phyloP scores from a whole-genome alignment of 2,113 vertebrate genomes.

The Tachuris rubrigastra region DNA sequence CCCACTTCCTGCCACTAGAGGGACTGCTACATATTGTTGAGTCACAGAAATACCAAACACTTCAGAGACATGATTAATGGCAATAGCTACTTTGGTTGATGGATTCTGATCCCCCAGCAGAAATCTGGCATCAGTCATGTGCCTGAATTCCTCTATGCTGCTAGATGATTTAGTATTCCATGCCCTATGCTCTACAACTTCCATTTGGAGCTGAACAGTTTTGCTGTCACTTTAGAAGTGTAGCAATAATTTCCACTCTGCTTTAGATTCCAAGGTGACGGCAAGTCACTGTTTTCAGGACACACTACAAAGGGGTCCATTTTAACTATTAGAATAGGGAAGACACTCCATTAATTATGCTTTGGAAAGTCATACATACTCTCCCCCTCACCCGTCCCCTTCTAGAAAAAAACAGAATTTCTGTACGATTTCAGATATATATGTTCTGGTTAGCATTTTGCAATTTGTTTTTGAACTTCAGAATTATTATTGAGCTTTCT shows the following conservation, averaged over 20 bases:
- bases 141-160: slow-evolving; percentile 41
- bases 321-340: not conserved
- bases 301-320: not conserved
- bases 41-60: not conserved
- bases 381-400: rapidly evolving
- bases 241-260: slow-evolving; percentile 48
- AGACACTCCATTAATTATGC: not conserved
- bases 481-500: not conserved
- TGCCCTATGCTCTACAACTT: slow-evolving; percentile 30
- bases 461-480: not conserved
- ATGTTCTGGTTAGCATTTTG: not conserved
- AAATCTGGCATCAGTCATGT: slow-evolving; percentile 58
- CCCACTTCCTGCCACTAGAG: not conserved
- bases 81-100: slow-evolving; percentile 24
- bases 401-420: not conserved
- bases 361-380: not conserved
- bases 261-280: slow-evolving; percentile 19
- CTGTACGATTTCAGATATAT: not conserved
- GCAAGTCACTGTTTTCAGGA: not conserved
- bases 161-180: slow-evolving; percentile 52
- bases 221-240: slow-evolving; percentile 36
- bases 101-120: slow-evolving; percentile 57
- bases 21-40: not conserved
- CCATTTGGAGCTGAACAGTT: slow-evolving; percentile 40
- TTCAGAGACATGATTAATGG: slow-evolving; percentile 44